These are phyloP conservation scores for Psittacula cyanocephala DNA, from an alignment of 2,113 vertebrate species.

Conservation along the genomic window DNA sequence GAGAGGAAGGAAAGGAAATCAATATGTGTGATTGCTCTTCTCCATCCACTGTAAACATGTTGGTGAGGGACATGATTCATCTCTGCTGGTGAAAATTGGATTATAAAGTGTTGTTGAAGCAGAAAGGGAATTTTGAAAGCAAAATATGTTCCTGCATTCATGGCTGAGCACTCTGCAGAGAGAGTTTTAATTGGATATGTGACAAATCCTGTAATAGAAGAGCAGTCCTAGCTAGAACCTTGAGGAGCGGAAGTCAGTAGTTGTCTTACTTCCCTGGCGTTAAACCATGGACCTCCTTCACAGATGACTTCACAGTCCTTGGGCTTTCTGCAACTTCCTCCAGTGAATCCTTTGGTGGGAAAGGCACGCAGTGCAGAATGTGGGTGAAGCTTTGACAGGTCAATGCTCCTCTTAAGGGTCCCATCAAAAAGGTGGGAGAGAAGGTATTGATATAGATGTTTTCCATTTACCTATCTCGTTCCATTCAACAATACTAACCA, in stretches of 20 bases:
- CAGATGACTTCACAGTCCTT: not conserved
- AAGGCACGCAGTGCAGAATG: not conserved
- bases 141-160: not conserved
- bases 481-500: not conserved
- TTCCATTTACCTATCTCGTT: not conserved
- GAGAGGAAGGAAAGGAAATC: constrained; percentile 40
- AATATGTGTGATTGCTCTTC: constrained; percentile 40
- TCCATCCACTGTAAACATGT: not conserved
- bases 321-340: not conserved
- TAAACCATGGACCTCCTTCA: not conserved
- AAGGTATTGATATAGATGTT: not conserved
- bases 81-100: constrained; percentile 46
- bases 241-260: not conserved
- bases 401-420: not conserved
- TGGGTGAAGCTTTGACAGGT: not conserved
- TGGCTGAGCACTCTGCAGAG: not conserved
- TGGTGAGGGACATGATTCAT: constrained; percentile 52
- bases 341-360: not conserved
- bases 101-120: constrained; percentile 49
- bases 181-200: not conserved
- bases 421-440: not conserved
- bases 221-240: not conserved
- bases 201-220: not conserved
- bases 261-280: not conserved
- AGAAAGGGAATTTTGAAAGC: constrained; percentile 50